Conservation (phyloP, 2,888 invertebrate genomes). For the Dioctria rufipes region DNA sequence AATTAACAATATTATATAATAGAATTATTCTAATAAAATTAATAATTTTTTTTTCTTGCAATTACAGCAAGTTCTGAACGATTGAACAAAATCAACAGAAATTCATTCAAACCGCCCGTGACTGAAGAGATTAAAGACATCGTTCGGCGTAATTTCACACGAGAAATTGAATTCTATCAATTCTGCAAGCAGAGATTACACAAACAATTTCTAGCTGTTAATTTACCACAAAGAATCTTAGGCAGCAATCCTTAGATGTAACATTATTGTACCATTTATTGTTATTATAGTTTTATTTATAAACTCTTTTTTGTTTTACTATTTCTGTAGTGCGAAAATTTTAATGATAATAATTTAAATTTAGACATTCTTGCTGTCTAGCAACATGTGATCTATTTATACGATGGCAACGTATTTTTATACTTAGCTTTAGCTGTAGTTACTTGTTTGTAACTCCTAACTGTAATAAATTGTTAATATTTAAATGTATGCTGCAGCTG, state of each 20-base stretch:
- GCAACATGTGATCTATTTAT: slow-evolving; percentile 49
- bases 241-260: slow-evolving; percentile 29
- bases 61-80: slow-evolving; percentile 82
- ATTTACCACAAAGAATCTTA: slow-evolving; percentile 66
- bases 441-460: slow-evolving; percentile 8
- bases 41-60: too few species aligned
- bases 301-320: slow-evolving; percentile 1
- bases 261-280: slow-evolving; percentile 7
- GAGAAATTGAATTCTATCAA: slow-evolving; percentile 93
- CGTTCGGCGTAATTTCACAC: slow-evolving; percentile 87
- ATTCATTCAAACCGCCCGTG: slow-evolving; percentile 90
- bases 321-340: slow-evolving; percentile 22
- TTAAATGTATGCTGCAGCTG: not conserved
- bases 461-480: slow-evolving; percentile 36
- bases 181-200: slow-evolving; percentile 90
- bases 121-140: slow-evolving; percentile 89
- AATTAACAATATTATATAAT: slow-evolving; percentile 63
- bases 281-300: slow-evolving; percentile 38
- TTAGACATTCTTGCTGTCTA: slow-evolving; percentile 23
- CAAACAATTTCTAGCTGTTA: slow-evolving; percentile 82
- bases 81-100: slow-evolving; percentile 86
- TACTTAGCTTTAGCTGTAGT: slow-evolving; percentile 15
- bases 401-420: slow-evolving; percentile 32
- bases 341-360: slow-evolving; percentile 10
- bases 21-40: slow-evolving; percentile 57